Percentiles rank a stretch among this genome's conserved stretches.
phyloP scores from a whole-genome alignment of 30 jellyfish, hydroid and myxozoan genomes.

The Hydractinia symbiolongicarpus region DNA sequence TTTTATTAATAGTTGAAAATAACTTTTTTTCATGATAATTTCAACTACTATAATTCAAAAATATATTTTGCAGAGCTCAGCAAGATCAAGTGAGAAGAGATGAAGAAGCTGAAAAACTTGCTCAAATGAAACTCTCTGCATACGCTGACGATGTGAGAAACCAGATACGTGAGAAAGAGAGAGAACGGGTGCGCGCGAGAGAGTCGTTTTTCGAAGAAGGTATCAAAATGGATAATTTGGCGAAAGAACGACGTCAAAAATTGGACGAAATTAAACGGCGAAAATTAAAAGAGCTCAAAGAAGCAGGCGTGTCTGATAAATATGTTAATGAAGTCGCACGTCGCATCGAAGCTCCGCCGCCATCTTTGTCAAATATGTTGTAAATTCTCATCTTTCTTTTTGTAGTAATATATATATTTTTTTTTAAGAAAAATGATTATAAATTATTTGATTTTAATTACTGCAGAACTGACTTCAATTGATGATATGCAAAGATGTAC shows the following conservation, averaged over 20 bases:
- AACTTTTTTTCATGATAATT: neutral
- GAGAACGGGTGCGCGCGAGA: constrained; percentile 70
- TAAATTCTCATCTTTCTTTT: constrained; percentile 7
- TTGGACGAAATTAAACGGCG: constrained; percentile 93
- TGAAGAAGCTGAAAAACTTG: constrained; percentile 39
- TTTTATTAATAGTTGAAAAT: neutral
- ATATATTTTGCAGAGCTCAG: constrained; percentile 61
- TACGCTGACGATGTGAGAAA: constrained; percentile 80
- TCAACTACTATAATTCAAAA: neutral
- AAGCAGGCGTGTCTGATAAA: constrained; percentile 93
- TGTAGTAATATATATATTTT: neutral
- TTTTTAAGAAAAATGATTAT: neutral
- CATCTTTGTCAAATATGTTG: constrained; percentile 68
- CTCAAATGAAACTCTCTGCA: constrained; percentile 34
- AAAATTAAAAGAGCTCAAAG: constrained; percentile 79
- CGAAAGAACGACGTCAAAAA: constrained; percentile 93
- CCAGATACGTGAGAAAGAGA: constrained; percentile 92
- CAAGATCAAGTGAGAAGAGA: constrained; percentile 70
- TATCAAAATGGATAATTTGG: constrained; percentile 82
- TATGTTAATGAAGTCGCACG: constrained; percentile 94
- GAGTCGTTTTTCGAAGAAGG: constrained; percentile 97
- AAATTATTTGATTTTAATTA: too few relatives aligned
- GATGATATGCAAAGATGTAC: too few relatives aligned
- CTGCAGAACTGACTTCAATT: too few relatives aligned
- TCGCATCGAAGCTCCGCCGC: constrained; percentile 88